Conservation (phyloP, 64 coral and sea anemone genomes). For the Porites lutea region DNA sequence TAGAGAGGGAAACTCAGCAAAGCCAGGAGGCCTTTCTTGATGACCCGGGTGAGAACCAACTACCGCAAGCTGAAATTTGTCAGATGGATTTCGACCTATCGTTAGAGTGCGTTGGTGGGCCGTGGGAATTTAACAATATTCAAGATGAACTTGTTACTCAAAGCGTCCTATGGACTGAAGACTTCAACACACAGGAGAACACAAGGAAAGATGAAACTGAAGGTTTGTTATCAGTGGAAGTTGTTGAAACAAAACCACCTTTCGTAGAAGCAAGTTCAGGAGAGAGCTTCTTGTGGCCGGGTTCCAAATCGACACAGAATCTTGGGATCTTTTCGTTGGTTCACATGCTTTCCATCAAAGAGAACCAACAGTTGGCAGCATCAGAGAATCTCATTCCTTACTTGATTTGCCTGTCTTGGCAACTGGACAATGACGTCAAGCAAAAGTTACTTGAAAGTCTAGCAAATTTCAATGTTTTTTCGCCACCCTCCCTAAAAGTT, state of each 20-base stretch:
- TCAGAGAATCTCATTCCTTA: slow-evolving; percentile 46
- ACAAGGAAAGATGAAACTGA: too few species aligned
- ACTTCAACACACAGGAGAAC: background rate
- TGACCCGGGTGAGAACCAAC: too few species aligned
- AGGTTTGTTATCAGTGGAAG: background rate
- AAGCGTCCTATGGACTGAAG: background rate
- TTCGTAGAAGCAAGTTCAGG: background rate
- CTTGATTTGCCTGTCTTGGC: slow-evolving; percentile 53
- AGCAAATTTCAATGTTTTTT: background rate
- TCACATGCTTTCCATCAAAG: slow-evolving; percentile 22
- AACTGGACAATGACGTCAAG: background rate
- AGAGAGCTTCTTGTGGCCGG: slow-evolving; percentile 8
- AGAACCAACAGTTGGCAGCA: slow-evolving; percentile 1
- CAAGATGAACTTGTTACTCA: too few species aligned
- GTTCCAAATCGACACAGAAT: slow-evolving; percentile 40
- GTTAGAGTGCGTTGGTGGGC: too few species aligned
- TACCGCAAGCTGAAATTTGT: too few species aligned
- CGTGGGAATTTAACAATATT: too few species aligned
- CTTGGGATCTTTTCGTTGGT: slow-evolving; percentile 54
- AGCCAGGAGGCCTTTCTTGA: background rate
- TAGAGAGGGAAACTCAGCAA: background rate
- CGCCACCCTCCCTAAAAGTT: slow-evolving; percentile 53
- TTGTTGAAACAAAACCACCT: background rate
- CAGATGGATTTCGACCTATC: too few species aligned
- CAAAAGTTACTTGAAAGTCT: background rate